A percentile compares a stretch with the other conserved stretches of the same genome.
Conservation (phyloP, 2,797 vertebrate genomes). For the Schizothorax lantsangensis region DNA sequence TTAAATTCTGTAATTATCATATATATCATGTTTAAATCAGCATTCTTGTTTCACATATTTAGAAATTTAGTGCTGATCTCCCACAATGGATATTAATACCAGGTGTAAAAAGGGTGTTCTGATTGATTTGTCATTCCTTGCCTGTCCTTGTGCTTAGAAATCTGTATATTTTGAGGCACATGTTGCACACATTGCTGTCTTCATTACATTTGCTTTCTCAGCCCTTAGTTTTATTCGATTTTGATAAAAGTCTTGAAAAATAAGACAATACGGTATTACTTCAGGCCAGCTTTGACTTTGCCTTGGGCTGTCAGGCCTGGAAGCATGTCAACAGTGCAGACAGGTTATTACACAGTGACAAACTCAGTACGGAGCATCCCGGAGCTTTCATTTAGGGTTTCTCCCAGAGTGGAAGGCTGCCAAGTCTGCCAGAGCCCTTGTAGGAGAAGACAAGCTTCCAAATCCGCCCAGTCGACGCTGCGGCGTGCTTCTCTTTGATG, state of each 20-base stretch:
- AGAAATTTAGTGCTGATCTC: not conserved
- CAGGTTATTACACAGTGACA: constrained; percentile 68
- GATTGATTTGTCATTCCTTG: not conserved
- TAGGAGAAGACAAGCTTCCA: constrained; percentile 61
- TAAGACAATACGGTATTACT: constrained; percentile 42
- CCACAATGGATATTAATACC: not conserved
- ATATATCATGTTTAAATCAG: not conserved
- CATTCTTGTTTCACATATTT: not conserved
- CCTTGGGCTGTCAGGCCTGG: constrained; percentile 57
- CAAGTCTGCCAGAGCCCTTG: constrained; percentile 55
- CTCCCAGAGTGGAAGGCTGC: constrained; percentile 60
- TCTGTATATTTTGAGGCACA: not conserved
- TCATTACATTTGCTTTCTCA: not conserved
- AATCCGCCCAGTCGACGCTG: constrained; percentile 55
- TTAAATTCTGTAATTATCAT: not conserved
- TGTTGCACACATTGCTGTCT: not conserved
- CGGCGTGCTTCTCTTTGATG: constrained; percentile 56
- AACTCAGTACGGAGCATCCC: constrained; percentile 62
- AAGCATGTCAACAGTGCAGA: constrained; percentile 59
- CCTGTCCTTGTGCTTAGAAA: not conserved
- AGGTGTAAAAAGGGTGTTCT: not conserved
- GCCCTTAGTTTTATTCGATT: not conserved
- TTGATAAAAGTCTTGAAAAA: constrained; percentile 37
- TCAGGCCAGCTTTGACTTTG: constrained; percentile 46
- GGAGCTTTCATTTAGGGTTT: constrained; percentile 62